Conservation (phyloP, 2,888 invertebrate genomes). For the Eupeodes latifasciatus region DNA sequence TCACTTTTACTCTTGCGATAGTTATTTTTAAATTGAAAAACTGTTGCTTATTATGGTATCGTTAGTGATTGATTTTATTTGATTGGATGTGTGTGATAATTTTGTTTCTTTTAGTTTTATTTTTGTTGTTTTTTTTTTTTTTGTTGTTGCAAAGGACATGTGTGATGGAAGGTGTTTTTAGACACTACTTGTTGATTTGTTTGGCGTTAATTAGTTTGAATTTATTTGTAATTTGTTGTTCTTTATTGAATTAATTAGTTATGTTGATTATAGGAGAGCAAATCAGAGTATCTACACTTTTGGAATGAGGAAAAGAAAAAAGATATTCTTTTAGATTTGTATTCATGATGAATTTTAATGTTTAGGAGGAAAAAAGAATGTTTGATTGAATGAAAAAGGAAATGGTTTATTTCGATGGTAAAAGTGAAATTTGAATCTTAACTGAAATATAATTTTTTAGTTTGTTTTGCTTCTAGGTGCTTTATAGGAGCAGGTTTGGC, state of each 20-base stretch:
- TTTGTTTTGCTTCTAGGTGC: no score
- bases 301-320: neutral
- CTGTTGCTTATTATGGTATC: conserved; percentile 68
- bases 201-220: conserved; percentile 12
- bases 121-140: conserved; percentile 41
- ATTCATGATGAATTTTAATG: no score
- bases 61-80: conserved; percentile 65
- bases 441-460: no score
- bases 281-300: neutral
- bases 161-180: conserved; percentile 44
- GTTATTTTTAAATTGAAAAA: conserved; percentile 66
- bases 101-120: neutral
- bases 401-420: no score
- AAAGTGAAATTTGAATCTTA: no score
- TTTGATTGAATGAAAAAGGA: no score
- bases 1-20: conserved; percentile 70
- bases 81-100: conserved; percentile 62
- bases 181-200: conserved; percentile 44
- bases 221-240: conserved; percentile 7
- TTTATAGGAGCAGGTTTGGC: no score
- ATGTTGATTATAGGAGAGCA: neutral
- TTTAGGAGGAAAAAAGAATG: no score
- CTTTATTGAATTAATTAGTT: conserved; percentile 1
- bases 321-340: neutral
- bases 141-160: conserved; percentile 53